phyloP scores from a whole-genome alignment of 1,140 invertebrate genomes.

The Eurosta solidaginis region DNA sequence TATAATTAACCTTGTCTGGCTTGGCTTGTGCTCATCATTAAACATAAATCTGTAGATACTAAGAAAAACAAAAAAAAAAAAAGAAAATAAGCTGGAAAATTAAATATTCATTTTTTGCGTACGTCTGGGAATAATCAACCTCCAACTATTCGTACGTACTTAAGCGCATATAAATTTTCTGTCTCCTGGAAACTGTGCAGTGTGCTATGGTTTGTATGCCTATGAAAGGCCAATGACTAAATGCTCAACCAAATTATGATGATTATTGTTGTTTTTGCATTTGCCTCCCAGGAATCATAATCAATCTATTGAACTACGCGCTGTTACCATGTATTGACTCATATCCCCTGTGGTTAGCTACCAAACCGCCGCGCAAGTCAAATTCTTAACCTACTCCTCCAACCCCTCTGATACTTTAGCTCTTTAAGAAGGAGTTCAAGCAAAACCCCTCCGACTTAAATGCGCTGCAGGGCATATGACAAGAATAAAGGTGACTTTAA shows the following conservation, averaged over 20 bases:
- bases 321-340: background rate
- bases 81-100: too few relatives aligned
- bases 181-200: background rate
- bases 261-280: background rate
- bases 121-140: constrained; percentile 13
- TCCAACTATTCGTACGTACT: background rate
- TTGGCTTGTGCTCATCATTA: background rate
- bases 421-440: too few relatives aligned
- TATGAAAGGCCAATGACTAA: constrained; percentile 19
- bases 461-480: too few relatives aligned
- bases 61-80: background rate
- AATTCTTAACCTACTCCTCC: background rate
- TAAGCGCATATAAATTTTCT: background rate
- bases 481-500: background rate
- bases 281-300: constrained; percentile 16
- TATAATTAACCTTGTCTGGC: constrained; percentile 8
- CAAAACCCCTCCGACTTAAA: too few relatives aligned
- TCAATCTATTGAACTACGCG: constrained; percentile 18
- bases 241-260: background rate
- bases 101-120: background rate
- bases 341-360: background rate
- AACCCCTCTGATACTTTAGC: too few relatives aligned
- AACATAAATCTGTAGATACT: background rate
- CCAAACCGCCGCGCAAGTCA: background rate
- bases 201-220: background rate